Percentiles rank a stretch among this genome's conserved stretches.
These are phyloP conservation scores for Thalassaphorura encarpata DNA, from an alignment of 1,140 invertebrate species.

Conservation along the genomic window DNA sequence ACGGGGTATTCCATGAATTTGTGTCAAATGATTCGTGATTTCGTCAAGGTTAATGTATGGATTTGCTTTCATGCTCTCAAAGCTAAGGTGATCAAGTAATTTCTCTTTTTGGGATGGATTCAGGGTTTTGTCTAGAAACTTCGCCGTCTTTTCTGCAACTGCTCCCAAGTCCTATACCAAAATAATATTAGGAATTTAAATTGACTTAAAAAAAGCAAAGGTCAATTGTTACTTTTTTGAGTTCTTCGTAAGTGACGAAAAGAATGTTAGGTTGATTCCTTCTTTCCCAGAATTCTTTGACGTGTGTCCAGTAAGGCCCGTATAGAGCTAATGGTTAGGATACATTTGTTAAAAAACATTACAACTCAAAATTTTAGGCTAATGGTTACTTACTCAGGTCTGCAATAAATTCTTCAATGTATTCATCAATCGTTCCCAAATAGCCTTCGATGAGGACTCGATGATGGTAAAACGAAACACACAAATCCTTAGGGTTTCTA, in stretches of 20 bases:
- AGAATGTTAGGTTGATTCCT: conserved; percentile 24
- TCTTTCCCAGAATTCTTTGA: conserved; percentile 19
- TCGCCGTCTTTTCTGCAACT: conserved; percentile 54
- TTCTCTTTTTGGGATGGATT: conserved; percentile 51
- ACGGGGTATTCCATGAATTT: conserved; percentile 1
- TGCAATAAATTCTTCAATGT: conserved; percentile 26
- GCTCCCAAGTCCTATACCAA: conserved; percentile 47
- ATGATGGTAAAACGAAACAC: conserved; percentile 86
- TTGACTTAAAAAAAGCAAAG: not conserved
- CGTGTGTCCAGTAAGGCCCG: conserved; percentile 27
- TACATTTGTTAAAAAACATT: not conserved
- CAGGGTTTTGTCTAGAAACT: conserved; percentile 58
- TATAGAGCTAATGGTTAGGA: conserved; percentile 13
- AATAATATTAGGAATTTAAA: not conserved
- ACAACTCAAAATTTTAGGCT: not conserved
- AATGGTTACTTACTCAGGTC: conserved; percentile 5
- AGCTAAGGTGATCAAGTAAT: conserved; percentile 64
- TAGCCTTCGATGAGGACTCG: conserved; percentile 55
- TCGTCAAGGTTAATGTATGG: conserved; percentile 52
- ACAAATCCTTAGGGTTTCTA: conserved; percentile 86
- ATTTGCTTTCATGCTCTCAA: conserved; percentile 69
- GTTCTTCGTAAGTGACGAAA: conserved; percentile 30
- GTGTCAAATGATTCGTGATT: conserved; percentile 14
- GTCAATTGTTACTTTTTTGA: conserved; percentile 21
- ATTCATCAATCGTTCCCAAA: conserved; percentile 49